Percentiles rank a stretch among this genome's conserved stretches.
phyloP scores from a whole-genome alignment of 2,888 invertebrate species.

The Polymixis lichenea region DNA sequence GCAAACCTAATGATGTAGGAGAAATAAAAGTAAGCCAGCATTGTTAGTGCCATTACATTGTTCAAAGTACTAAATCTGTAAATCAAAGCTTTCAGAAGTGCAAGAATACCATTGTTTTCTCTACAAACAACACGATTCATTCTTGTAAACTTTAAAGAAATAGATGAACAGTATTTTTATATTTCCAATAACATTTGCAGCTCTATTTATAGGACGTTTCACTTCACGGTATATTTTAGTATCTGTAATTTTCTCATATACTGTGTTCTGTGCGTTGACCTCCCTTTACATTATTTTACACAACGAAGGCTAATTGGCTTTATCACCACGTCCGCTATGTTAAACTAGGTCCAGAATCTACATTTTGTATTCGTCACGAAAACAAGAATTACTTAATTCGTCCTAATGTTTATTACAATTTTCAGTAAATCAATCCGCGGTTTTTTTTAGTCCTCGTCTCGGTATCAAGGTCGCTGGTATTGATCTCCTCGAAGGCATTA shows the following conservation, averaged over 20 bases:
- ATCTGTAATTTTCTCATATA: conserved; percentile 51
- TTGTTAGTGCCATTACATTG: conserved; percentile 33
- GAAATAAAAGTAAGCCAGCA: conserved; percentile 17
- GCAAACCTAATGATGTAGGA: conserved; percentile 12
- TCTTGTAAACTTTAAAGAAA: conserved; percentile 64
- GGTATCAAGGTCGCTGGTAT: conserved; percentile 63
- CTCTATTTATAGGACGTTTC: conserved; percentile 56
- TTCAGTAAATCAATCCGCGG: conserved; percentile 38
- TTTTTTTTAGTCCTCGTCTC: conserved; percentile 51
- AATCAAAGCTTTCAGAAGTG: conserved; percentile 59
- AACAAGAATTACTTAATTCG: conserved; percentile 53
- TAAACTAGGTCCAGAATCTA: conserved; percentile 46
- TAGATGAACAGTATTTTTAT: conserved; percentile 64
- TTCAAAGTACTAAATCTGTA: conserved; percentile 43
- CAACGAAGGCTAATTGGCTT: conserved; percentile 69
- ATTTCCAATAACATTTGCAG: conserved; percentile 65
- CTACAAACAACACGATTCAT: conserved; percentile 52
- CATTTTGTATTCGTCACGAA: conserved; percentile 50
- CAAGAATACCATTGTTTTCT: conserved; percentile 63
- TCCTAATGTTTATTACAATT: conserved; percentile 54
- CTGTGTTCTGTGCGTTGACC: conserved; percentile 60
- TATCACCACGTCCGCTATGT: conserved; percentile 68
- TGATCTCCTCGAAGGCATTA: conserved; percentile 66
- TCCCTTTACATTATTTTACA: conserved; percentile 64
- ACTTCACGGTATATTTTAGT: conserved; percentile 61